Base-by-base conservation (phyloP, 2,113 vertebrate genomes). In the Rhagologus leucostigma region DNA sequence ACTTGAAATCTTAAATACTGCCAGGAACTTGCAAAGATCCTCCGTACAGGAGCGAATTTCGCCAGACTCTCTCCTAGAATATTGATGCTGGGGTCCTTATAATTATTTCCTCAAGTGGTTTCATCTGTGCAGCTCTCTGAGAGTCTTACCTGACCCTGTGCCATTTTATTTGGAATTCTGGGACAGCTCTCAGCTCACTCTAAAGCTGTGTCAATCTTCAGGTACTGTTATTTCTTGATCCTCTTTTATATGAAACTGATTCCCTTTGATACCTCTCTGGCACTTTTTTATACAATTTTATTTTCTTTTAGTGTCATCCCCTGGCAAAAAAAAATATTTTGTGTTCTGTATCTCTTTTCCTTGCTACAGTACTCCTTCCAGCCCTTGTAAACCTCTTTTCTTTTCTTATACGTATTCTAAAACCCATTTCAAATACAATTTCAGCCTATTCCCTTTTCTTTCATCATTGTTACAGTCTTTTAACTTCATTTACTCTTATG, bases 181-280 rank as follows among this genome's bases (percentile, higher is more conserved):
- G 76, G 88, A 76, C 80, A 75, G 88, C 86, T 90, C 93, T 92
- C 83, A 84, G 80, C 92, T 96, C 76, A 39, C 76, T 84, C 70
- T 77, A 96, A 93, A 96, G 88, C 96, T 57, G 9, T 92, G 95
- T 90, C 96, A 97, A 80, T 96, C 95, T 95, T 93, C 92, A 93
- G 83, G 32, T 84, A 37, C 83, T 86, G 49, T 90, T 97, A 87
- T 96, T 88, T 87, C 76, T 94, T 97, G 95, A 96, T 96, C 96
- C 94, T 93, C 62, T 79, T 90, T 96, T 92, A 95, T 95, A 93
- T 94, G 92, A 95, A 96, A 93, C 69, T 84, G 88, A 96, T 94
- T 95, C 93, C 73, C 79, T 94, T 93, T 95, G 85, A 94, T 95
- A 93, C 42, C 76, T 90, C 41, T 59, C 59, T 86, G 71, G 82